Percentiles rank a stretch among this genome's conserved stretches.
Evolutionary conservation across 2,888 invertebrate species (phyloP).

Genomic region (Lasioglossum calceatum): DNA sequence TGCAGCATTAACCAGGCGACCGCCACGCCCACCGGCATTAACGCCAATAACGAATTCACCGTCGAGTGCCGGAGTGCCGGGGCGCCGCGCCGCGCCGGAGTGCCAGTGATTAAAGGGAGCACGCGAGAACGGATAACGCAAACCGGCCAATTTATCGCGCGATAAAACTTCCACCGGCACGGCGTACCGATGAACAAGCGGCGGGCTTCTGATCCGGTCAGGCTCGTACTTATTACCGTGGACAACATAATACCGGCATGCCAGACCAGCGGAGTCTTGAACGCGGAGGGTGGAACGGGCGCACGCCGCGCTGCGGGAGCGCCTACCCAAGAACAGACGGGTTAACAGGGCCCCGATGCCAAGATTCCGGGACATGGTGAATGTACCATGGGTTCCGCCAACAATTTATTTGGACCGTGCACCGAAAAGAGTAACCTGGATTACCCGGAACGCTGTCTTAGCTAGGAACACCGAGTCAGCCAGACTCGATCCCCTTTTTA

Average conservation of each 20-base stretch:
- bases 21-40: background rate
- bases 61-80: background rate
- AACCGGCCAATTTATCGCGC: slow-evolving; percentile 23
- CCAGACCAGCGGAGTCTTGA: slow-evolving; percentile 34
- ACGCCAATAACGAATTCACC: slow-evolving; percentile 13
- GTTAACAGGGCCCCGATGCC: slow-evolving; percentile 43
- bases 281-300: background rate
- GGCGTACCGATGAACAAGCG: slow-evolving; percentile 32
- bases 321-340: background rate
- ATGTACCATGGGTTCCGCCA: slow-evolving; percentile 35
- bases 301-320: background rate
- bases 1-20: background rate
- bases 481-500: background rate
- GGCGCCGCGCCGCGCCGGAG: background rate
- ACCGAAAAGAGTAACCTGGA: slow-evolving; percentile 44
- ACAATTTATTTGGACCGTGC: slow-evolving; percentile 65
- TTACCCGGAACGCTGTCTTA: slow-evolving; percentile 49
- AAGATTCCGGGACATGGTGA: slow-evolving; percentile 53
- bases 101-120: slow-evolving; percentile 14
- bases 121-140: slow-evolving; percentile 16
- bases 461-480: slow-evolving; percentile 30
- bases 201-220: slow-evolving; percentile 32
- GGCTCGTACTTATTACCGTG: slow-evolving; percentile 46
- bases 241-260: slow-evolving; percentile 52
- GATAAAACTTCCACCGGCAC: slow-evolving; percentile 33